Evolutionary conservation across 2,888 invertebrate genomes (phyloP).

Genomic region (Cheilosia scutellata): DNA sequence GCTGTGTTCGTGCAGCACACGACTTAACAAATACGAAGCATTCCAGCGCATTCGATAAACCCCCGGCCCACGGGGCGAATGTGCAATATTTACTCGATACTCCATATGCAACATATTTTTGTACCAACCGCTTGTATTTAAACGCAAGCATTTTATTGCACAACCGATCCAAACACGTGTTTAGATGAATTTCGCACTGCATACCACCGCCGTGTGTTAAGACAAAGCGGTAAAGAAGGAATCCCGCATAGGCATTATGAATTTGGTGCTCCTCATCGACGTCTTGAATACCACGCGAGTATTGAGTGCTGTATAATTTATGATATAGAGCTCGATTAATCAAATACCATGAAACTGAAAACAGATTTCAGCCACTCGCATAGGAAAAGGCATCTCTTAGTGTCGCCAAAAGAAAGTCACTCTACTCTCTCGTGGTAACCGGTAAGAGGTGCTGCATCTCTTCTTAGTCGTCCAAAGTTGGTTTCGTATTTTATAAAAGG

Average conservation of each 20-base stretch:
- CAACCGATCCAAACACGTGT: slow-evolving; percentile 34
- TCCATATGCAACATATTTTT: neutral
- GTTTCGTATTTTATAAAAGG: slow-evolving; percentile 63
- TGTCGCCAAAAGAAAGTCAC: slow-evolving; percentile 53
- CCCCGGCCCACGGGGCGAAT: slow-evolving; percentile 13
- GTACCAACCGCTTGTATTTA: slow-evolving; percentile 1
- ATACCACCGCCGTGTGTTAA: slow-evolving; percentile 19
- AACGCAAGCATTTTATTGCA: slow-evolving; percentile 17
- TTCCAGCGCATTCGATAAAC: neutral
- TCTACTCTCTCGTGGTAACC: slow-evolving; percentile 16
- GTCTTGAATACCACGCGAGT: slow-evolving; percentile 23
- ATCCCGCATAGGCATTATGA: slow-evolving; percentile 30
- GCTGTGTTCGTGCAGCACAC: neutral
- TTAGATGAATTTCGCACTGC: slow-evolving; percentile 5
- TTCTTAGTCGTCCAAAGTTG: slow-evolving; percentile 18
- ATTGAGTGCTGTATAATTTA: neutral
- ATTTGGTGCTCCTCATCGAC: slow-evolving; percentile 46
- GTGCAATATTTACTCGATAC: slow-evolving; percentile 26
- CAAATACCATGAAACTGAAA: slow-evolving; percentile 4
- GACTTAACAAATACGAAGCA: neutral
- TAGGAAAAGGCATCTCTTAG: slow-evolving; percentile 48
- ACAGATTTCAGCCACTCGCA: slow-evolving; percentile 1
- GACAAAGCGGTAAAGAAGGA: slow-evolving; percentile 28
- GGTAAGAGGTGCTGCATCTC: slow-evolving; percentile 61
- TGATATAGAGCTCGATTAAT: neutral